Evolutionary conservation across 92 coral and sea anemone genomes (phyloP), one percentile per base, ranked within the genome.

Genomic region (Epizoanthus scotinus): DNA sequence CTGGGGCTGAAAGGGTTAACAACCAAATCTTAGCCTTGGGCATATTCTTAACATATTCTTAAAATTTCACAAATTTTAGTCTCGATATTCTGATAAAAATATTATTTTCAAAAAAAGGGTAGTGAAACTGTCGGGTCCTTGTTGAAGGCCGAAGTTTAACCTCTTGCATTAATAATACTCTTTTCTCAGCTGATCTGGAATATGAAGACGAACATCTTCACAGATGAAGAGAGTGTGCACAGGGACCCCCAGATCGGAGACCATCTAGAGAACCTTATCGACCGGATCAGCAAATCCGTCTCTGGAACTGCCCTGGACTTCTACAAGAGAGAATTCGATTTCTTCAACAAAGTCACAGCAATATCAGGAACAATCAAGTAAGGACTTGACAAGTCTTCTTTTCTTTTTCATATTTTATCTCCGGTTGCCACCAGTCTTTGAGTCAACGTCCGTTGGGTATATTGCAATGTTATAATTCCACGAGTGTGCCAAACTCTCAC

Each of bases 281-380:
- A 81, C 57, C 87, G 97, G 75, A 93, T 95, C 67, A 87, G 84
- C 42, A 86, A 88, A 58, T 87, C 94, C 62, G 67, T 95, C 18
- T 95, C 98, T 54, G 99, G 99, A 52, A 87, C 92, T 9, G 93
- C 98, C 50, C 88, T 90, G 12, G 99, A 95, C 28, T 95, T 95
- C 86, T 93, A 89, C 83, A 88, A 93, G 77, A 78, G 98, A 68
- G 99, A 95, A 80, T 95, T 95, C 83, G 91, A 91, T 69, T 95
- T 95, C 87, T 95, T 95, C 69, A 93, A 95, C 66, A 93, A 93
- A 89, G 99, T 95, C 65, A 95, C 99, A 0, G 87, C 94, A 21
- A 93, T 95, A 67, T 95, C 99, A 21, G 99, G 98, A 62, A 86
- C 91, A 59, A 93, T 95, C 70, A 95, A 94, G 99, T 95, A 85